Percentiles rank a stretch among this genome's conserved stretches.
These are phyloP conservation scores for Nesidiocoris tenuis DNA, from an alignment of 2,888 invertebrate genomes.

Conservation along the genomic window DNA sequence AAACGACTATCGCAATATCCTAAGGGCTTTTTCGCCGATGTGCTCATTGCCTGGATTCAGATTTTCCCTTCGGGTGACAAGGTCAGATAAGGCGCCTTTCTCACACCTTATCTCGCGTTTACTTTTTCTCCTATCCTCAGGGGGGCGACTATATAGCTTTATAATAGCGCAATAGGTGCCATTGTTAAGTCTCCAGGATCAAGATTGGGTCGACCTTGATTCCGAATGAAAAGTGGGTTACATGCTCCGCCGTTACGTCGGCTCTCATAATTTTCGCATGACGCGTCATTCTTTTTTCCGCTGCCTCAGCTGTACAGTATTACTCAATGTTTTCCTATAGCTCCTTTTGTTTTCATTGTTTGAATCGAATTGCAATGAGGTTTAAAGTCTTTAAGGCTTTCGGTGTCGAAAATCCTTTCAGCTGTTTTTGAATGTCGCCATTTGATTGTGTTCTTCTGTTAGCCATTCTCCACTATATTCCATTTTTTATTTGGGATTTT, in stretches of 20 bases:
- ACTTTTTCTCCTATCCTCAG: conserved; percentile 7
- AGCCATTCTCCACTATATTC: too few relatives aligned
- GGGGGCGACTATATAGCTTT: not conserved
- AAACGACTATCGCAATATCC: too few relatives aligned
- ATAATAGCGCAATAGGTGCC: conserved; percentile 8
- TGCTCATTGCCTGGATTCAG: not conserved
- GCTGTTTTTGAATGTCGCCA: too few relatives aligned
- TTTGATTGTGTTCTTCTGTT: too few relatives aligned
- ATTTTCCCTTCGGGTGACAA: conserved; percentile 27
- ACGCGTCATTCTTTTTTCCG: conserved; percentile 7
- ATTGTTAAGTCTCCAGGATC: conserved; percentile 7
- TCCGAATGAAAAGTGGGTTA: conserved; percentile 33
- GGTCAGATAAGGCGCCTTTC: conserved; percentile 29
- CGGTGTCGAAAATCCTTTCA: too few relatives aligned
- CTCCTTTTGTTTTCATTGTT: too few relatives aligned
- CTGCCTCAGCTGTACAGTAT: not conserved
- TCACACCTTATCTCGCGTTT: conserved; percentile 6
- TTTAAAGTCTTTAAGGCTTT: too few relatives aligned
- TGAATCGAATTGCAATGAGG: too few relatives aligned
- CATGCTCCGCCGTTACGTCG: conserved; percentile 15
- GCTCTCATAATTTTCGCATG: conserved; percentile 11
- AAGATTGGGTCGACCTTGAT: conserved; percentile 18
- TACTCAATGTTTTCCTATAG: not conserved
- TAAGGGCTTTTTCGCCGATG: not conserved
- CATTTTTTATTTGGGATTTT: too few relatives aligned